Base-by-base conservation (phyloP, 2,888 invertebrate genomes). In the Ecliptopera silaceata region DNA sequence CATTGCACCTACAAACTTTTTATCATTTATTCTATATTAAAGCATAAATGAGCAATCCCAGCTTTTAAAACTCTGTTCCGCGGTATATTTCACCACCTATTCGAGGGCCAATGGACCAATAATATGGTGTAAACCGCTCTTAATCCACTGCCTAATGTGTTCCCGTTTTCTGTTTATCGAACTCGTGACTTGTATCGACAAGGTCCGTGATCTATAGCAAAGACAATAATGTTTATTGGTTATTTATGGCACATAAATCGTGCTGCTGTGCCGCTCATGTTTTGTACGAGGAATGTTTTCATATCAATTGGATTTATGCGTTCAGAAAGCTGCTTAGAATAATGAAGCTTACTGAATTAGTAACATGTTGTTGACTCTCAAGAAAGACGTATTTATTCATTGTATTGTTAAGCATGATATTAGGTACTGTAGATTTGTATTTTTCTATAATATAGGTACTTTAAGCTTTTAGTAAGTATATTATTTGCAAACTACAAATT, bases 121-220 rank as follows among this genome's bases (percentile, higher is more conserved):
- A 26, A 74, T 69, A 38, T 66, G 69, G 53, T 65, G 69, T 75
- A 75, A 79, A 75, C 69, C 69, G 69, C 69, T 68, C 69, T 75
- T 69, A 72, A 79, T 80, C 63, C 68, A 72, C 73, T 74, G 72
- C 58, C 66, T 68, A 71, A 76, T 79, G 77, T 70, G 70, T 80
- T 69, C 76, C 77, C 71, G 76, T 80, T 80, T 74, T 74, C 71
- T 75, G 74, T 79, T 79, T 86, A 85, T 82, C 81, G 80, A 77
- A 81, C 76, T 79, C 86, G 88, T 88, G 87, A 85, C 84, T 75
- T 65, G 82, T 74, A 67, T 79, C 63, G 65, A 70, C 72, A 77
- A 80, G 69, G 63, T 69, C 69, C 68, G 67, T 69, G 63, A 53
- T 56, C 48, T 60, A 57, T 60, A 36, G 47, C 46, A 41, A 34